Conservation (phyloP, 1,140 invertebrate species). For the Ips typographus region DNA sequence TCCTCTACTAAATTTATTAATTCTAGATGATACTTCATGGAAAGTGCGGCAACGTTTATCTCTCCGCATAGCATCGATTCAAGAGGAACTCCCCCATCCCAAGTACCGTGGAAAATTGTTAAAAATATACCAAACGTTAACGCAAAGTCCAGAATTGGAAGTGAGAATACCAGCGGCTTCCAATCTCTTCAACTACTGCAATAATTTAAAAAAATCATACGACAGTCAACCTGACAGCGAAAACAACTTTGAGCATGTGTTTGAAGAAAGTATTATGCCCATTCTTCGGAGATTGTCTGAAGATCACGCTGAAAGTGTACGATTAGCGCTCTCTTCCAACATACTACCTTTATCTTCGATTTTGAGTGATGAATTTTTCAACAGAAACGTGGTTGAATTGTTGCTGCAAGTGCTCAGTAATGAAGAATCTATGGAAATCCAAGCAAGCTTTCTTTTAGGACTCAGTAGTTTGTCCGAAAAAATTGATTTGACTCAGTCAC, state of each 20-base stretch:
- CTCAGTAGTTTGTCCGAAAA: slow-evolving; percentile 38
- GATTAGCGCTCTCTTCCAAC: slow-evolving; percentile 40
- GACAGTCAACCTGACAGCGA: slow-evolving; percentile 15
- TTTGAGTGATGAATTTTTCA: slow-evolving; percentile 39
- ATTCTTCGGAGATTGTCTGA: slow-evolving; percentile 39
- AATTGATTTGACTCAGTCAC: slow-evolving; percentile 35
- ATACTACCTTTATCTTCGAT: slow-evolving; percentile 40
- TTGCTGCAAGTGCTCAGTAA: slow-evolving; percentile 39
- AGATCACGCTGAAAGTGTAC: slow-evolving; percentile 42
- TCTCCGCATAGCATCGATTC: slow-evolving; percentile 39
- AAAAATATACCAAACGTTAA: slow-evolving; percentile 38
- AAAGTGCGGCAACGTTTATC: slow-evolving; percentile 43
- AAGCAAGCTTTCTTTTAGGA: slow-evolving; percentile 45
- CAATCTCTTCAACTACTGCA: slow-evolving; percentile 42
- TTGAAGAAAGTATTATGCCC: slow-evolving; percentile 42
- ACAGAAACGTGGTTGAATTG: slow-evolving; percentile 41
- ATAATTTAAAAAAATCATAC: slow-evolving; percentile 40
- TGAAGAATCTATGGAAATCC: slow-evolving; percentile 41
- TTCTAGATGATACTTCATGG: slow-evolving; percentile 45
- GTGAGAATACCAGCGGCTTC: slow-evolving; percentile 40
- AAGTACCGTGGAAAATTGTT: slow-evolving; percentile 37
- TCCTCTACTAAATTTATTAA: not conserved
- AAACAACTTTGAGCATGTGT: slow-evolving; percentile 41
- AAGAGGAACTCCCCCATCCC: slow-evolving; percentile 27
- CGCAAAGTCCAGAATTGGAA: slow-evolving; percentile 42